Percentiles rank a stretch among this genome's conserved stretches.
These are phyloP conservation scores for Papilio xuthus DNA, from an alignment of 1,140 invertebrate genomes.

Conservation along the genomic window DNA sequence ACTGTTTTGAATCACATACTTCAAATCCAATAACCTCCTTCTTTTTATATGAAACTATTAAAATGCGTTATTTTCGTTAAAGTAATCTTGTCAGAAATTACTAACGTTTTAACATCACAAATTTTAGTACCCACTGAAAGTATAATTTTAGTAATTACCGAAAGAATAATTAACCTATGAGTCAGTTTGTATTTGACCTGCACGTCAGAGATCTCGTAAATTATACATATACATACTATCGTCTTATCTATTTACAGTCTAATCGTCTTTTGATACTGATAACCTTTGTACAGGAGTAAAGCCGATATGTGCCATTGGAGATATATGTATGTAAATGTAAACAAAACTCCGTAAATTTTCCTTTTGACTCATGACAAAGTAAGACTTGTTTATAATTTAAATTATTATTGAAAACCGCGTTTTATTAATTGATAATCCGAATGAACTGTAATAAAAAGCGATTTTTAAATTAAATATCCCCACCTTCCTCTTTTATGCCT, in stretches of 20 bases:
- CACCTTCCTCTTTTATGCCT: too few relatives aligned
- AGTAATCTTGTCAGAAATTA: background rate
- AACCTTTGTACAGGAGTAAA: background rate
- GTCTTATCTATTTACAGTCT: background rate
- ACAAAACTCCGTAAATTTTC: background rate
- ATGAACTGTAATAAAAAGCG: too few relatives aligned
- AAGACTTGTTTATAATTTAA: too few relatives aligned
- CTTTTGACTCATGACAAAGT: too few relatives aligned
- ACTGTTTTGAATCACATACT: too few relatives aligned
- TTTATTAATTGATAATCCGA: too few relatives aligned
- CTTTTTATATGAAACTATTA: too few relatives aligned
- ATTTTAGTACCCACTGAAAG: background rate
- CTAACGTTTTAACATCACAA: background rate
- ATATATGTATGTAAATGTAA: background rate
- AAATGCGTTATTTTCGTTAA: background rate
- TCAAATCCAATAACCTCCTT: too few relatives aligned
- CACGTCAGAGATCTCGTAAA: background rate
- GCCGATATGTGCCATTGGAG: background rate
- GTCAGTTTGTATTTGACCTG: constrained; percentile 1
- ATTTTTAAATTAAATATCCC: too few relatives aligned
- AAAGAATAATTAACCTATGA: background rate
- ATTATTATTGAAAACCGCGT: too few relatives aligned
- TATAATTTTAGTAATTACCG: background rate
- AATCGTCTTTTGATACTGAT: background rate
- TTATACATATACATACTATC: background rate